Base-by-base conservation (phyloP, 2,888 invertebrate genomes). In the Sminthurinus aureus region DNA sequence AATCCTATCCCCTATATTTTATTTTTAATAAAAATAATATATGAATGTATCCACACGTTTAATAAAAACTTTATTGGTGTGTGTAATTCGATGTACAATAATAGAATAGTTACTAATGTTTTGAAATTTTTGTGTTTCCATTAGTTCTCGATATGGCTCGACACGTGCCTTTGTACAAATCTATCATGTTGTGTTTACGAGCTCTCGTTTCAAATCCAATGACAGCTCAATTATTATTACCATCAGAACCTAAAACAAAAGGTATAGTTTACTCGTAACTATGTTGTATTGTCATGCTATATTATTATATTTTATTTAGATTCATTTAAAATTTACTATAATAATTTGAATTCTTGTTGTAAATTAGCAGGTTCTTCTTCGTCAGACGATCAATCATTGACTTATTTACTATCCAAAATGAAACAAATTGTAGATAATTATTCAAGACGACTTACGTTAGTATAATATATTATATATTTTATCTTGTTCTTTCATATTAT, bases 101-200 rank as follows among this genome's bases (percentile, higher is more conserved):
- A 58, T 12, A 58, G 15, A 15, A 58, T 58, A 15, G 11, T 58
- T 58, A 58, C 11, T 58, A 15, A 58, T 58, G 11, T 58, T 15
- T 58, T 15, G 15, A 12, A 77, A 51, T 76, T 18, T 12, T 79
- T 24, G 79, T 85, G 87, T 85, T 84, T 85, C n/a, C 89, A 88
- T n/a, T 90, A 92, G 98, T 98, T 88, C 91, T 98, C 90, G 98
- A 98, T 91, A 97, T 98, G 95, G 96, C 98, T n/a, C 93, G 97
- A 22, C 98, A 98, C 92, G 96, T 98, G 91, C 97, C 97, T 50
- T 92, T 98, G 89, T 98, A 98, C 91, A 93, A 95, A 88, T 94
- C 96, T 87, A 94, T 97, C 0, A 13, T 71, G 26, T 26, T 22
- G 24, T 24, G 24, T 86, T 92, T 97, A 85, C 93, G 97, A 87